Evolutionary conservation across 2,797 vertebrate genomes (phyloP).

Genomic region (Glyptemys insculpta): DNA sequence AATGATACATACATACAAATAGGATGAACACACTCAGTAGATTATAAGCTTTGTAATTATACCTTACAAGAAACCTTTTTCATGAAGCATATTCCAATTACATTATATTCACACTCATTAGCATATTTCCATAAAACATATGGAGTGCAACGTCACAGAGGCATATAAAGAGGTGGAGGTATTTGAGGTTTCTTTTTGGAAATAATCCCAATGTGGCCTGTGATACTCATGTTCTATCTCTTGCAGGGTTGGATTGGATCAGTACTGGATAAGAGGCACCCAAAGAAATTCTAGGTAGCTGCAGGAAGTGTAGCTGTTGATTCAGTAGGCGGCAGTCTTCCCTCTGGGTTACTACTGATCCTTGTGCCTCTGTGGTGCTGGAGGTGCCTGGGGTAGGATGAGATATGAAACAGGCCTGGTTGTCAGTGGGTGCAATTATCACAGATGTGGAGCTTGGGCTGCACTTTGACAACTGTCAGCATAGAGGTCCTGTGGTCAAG

Average conservation of each 20-base stretch:
- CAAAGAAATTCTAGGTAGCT: neutral
- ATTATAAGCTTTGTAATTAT: no score
- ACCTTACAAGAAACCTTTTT: no score
- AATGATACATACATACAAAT: no score
- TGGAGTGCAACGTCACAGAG: no score
- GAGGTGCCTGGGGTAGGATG: neutral
- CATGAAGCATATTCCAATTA: no score
- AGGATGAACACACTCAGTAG: no score
- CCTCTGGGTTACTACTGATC: accelerated
- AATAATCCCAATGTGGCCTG: neutral
- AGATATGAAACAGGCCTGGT: neutral
- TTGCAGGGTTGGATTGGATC: neutral
- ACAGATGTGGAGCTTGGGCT: accelerated
- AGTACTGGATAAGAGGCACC: neutral
- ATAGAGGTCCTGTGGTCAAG: neutral
- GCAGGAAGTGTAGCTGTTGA: neutral
- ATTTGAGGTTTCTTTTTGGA: neutral
- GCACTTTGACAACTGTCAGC: neutral
- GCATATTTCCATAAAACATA: no score
- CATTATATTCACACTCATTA: no score
- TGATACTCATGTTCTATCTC: neutral
- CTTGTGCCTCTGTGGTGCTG: neutral
- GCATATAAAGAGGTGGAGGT: neutral
- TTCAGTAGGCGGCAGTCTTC: neutral
- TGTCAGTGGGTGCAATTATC: neutral